These are phyloP conservation scores for Gymnothorax javanicus DNA, from an alignment of 2,797 vertebrate species.

Conservation along the genomic window DNA sequence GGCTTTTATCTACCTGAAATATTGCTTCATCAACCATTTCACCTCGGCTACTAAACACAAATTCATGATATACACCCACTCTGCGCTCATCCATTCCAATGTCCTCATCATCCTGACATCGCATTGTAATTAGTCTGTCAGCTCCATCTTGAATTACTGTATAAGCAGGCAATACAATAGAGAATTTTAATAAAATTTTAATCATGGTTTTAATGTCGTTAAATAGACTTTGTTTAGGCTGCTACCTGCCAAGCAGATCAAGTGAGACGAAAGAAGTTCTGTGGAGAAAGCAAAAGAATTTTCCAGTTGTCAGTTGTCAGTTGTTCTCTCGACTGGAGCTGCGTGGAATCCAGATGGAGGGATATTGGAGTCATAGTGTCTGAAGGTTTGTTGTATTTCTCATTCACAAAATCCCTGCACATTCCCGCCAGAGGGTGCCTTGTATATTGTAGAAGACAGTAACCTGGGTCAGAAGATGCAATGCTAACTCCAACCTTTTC, in stretches of 20 bases:
- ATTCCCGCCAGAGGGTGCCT: neutral
- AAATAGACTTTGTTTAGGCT: neutral
- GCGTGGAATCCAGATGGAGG: conserved; percentile 53
- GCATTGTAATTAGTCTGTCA: neutral
- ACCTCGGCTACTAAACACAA: neutral
- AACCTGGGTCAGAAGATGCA: neutral
- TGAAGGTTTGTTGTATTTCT: conserved; percentile 33
- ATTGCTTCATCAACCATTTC: neutral
- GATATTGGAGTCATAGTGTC: conserved; percentile 44
- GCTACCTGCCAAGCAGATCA: conserved; percentile 44
- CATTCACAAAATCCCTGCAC: neutral
- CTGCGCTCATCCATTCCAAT: conserved; percentile 21
- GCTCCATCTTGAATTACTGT: neutral
- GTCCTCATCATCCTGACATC: neutral
- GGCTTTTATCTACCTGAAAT: conserved; percentile 16
- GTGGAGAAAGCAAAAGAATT: conserved; percentile 14
- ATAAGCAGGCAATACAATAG: conserved; percentile 28
- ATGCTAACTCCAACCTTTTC: neutral
- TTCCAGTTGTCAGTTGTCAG: conserved; percentile 47
- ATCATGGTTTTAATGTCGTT: conserved; percentile 16
- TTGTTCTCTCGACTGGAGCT: conserved; percentile 47
- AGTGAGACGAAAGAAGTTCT: neutral
- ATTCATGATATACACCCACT: conserved; percentile 28
- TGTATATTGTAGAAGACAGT: neutral
- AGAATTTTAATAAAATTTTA: conserved; percentile 15